These are phyloP conservation scores for Urophycis tenuis DNA, from an alignment of 2,797 vertebrate species.

Conservation along the genomic window DNA sequence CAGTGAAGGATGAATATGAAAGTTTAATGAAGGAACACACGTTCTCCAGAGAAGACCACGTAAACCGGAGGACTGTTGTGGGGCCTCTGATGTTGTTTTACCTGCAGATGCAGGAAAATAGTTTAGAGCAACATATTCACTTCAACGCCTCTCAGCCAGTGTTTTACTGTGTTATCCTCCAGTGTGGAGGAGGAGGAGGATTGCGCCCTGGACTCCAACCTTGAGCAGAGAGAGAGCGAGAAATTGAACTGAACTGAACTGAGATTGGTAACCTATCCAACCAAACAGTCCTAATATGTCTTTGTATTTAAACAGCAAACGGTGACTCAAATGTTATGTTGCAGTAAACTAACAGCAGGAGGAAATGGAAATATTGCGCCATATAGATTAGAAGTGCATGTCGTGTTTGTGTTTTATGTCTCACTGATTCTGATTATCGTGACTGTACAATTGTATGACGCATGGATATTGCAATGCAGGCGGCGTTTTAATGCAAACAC, in stretches of 20 bases:
- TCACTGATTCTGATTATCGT: not conserved
- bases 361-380: too few species aligned
- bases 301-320: not conserved
- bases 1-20: conserved; percentile 58
- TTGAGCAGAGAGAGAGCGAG: not conserved
- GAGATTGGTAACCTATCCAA: not conserved
- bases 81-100: not conserved
- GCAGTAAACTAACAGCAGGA: not conserved
- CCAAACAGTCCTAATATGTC: not conserved
- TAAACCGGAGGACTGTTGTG: conserved; percentile 28
- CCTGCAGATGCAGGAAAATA: not conserved
- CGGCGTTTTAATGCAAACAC: not conserved
- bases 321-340: not conserved
- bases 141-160: not conserved
- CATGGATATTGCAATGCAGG: not conserved
- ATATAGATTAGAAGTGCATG: not conserved
- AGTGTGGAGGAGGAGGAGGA: not conserved
- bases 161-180: not conserved
- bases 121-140: not conserved
- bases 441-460: not conserved
- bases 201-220: not conserved
- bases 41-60: conserved; percentile 39
- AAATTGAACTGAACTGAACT: not conserved
- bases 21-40: conserved; percentile 51
- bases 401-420: not conserved